These are phyloP conservation scores for Sphyrna mokarran DNA, from an alignment of 2,113 vertebrate species.

Conservation along the genomic window DNA sequence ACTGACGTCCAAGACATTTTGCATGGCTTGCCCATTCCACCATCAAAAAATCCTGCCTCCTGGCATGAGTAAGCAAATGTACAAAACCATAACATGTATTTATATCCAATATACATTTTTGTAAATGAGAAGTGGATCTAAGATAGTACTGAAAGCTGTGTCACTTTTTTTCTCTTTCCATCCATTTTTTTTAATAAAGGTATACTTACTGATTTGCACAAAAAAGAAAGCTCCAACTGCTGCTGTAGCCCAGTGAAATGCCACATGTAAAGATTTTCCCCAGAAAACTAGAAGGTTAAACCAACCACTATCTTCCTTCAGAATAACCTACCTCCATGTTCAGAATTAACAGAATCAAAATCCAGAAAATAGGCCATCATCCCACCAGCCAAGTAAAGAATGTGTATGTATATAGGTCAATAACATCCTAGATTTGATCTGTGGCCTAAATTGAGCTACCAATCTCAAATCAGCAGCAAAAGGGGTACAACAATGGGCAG, in stretches of 20 bases:
- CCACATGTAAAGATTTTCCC: background rate
- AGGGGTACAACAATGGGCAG: background rate
- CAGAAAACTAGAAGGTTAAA: background rate
- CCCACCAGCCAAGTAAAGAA: too few species aligned
- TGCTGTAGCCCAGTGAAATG: background rate
- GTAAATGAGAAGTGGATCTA: background rate
- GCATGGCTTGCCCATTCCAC: too few species aligned
- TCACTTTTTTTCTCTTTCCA: too few species aligned
- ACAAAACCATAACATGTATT: background rate
- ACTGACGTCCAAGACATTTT: too few species aligned
- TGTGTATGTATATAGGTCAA: background rate
- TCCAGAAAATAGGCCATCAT: too few species aligned
- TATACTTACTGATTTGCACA: background rate
- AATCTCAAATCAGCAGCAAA: background rate
- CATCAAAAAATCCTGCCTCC: too few species aligned
- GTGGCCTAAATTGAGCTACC: background rate
- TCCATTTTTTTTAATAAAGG: background rate
- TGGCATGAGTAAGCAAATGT: background rate
- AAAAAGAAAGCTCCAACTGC: background rate
- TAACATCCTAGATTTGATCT: background rate
- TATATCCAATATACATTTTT: background rate
- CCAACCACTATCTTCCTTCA: background rate
- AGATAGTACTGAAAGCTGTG: too few species aligned
- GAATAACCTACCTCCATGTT: too few species aligned
- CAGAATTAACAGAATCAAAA: too few species aligned